Conservation (phyloP, 2,113 vertebrate genomes). For the Cryptotis parvus region DNA sequence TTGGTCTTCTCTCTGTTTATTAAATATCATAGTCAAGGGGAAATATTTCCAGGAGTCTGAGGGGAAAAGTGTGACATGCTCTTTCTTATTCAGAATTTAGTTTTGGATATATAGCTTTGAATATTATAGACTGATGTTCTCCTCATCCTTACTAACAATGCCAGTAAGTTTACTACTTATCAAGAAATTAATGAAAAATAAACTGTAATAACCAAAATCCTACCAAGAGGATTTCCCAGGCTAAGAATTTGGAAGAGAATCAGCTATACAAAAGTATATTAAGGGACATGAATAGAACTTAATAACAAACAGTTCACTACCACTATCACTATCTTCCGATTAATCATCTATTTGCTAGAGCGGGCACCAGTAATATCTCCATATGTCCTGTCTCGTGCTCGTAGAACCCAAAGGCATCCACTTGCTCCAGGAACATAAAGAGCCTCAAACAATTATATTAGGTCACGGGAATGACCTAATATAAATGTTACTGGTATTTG, state of each 20-base stretch:
- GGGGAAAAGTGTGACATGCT: slow-evolving; percentile 49
- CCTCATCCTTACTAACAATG: slow-evolving; percentile 73
- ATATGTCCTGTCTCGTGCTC: too few species aligned
- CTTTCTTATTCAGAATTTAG: slow-evolving; percentile 76
- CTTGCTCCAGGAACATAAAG: too few species aligned
- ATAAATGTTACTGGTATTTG: too few species aligned
- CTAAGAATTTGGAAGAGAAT: slow-evolving; percentile 32
- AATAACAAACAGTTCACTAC: not conserved
- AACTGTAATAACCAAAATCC: slow-evolving; percentile 76
- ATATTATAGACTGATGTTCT: slow-evolving; percentile 78
- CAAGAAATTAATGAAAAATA: slow-evolving; percentile 83
- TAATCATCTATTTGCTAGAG: too few species aligned
- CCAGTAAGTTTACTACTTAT: slow-evolving; percentile 80
- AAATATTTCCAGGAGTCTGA: slow-evolving; percentile 67
- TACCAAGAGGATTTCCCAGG: slow-evolving; percentile 63
- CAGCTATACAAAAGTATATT: slow-evolving; percentile 17
- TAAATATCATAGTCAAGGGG: slow-evolving; percentile 75
- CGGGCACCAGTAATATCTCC: too few species aligned
- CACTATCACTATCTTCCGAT: too few species aligned
- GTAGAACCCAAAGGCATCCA: too few species aligned
- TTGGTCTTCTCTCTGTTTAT: slow-evolving; percentile 61
- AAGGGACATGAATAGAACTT: not conserved
- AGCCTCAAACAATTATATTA: too few species aligned
- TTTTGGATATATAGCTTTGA: slow-evolving; percentile 74
- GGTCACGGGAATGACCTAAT: too few species aligned